Evolutionary conservation across 2,888 invertebrate species (phyloP).

Genomic region (Scaptomyza reducta): DNA sequence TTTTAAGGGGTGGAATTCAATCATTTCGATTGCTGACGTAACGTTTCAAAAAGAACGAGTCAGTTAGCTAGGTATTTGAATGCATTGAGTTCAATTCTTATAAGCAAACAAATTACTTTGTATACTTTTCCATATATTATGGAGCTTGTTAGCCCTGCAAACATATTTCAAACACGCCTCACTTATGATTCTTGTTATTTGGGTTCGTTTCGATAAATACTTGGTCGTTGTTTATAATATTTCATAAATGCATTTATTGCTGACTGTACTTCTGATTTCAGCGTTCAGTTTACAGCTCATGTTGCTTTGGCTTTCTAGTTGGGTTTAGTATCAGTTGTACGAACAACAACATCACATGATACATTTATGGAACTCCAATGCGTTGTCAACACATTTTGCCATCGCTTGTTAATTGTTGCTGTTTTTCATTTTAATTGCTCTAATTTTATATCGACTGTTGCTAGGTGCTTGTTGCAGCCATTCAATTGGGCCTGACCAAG

Average conservation of each 20-base stretch:
- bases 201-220: conserved; percentile 15
- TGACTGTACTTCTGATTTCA: conserved; percentile 23
- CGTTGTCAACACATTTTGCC: conserved; percentile 41
- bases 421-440: conserved; percentile 31
- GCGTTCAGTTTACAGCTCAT: conserved; percentile 26
- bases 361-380: conserved; percentile 16
- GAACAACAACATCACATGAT: conserved; percentile 47
- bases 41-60: no score
- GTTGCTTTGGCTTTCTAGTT: conserved; percentile 10
- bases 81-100: no score
- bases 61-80: no score
- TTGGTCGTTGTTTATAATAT: conserved; percentile 10
- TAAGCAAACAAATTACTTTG: no score
- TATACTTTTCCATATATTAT: no score
- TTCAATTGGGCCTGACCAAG: neutral
- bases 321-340: conserved; percentile 41
- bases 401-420: neutral
- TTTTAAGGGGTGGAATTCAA: no score
- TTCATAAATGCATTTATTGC: conserved; percentile 25
- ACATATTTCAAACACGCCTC: neutral
- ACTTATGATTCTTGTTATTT: conserved; percentile 1
- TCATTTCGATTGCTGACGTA: no score
- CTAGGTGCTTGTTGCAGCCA: conserved; percentile 34
- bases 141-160: neutral
- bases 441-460: conserved; percentile 25